phyloP scores from a whole-genome alignment of 2,888 invertebrate species.

The Lithosia quadra region DNA sequence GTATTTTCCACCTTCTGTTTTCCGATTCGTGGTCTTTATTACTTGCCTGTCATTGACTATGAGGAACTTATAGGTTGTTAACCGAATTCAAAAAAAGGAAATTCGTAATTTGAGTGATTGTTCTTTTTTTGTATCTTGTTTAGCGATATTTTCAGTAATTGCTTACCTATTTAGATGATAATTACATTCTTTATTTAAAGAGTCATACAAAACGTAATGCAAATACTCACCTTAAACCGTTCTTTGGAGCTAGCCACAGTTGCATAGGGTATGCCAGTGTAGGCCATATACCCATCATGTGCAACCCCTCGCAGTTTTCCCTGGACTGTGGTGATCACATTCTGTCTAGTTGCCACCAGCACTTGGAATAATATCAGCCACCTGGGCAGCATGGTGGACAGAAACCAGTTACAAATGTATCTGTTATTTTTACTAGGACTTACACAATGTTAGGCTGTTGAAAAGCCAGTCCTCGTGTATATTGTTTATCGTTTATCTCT shows the following conservation, averaged over 20 bases:
- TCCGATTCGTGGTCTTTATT: too few species aligned
- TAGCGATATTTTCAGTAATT: too few species aligned
- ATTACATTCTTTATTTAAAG: not conserved
- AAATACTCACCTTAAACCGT: constrained; percentile 69
- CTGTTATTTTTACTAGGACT: not conserved
- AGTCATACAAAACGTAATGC: too few species aligned
- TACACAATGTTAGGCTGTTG: not conserved
- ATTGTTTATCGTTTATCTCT: not conserved
- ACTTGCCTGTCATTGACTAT: not conserved
- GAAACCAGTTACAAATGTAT: too few species aligned
- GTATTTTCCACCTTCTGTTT: too few species aligned
- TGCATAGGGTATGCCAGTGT: constrained; percentile 76
- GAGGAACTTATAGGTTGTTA: too few species aligned
- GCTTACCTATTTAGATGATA: too few species aligned
- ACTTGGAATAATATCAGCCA: constrained; percentile 39
- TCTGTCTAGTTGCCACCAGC: constrained; percentile 45
- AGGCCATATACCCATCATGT: constrained; percentile 70
- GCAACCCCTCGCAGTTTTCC: constrained; percentile 66
- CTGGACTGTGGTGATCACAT: constrained; percentile 68
- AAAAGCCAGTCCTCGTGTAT: constrained; percentile 6
- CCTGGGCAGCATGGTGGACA: constrained; percentile 27
- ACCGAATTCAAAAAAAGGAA: too few species aligned
- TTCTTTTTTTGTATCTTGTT: too few species aligned
- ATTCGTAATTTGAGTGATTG: too few species aligned
- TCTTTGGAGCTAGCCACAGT: constrained; percentile 51